Conservation (phyloP, 2,113 vertebrate genomes). For the Notarius lentiginosus region DNA sequence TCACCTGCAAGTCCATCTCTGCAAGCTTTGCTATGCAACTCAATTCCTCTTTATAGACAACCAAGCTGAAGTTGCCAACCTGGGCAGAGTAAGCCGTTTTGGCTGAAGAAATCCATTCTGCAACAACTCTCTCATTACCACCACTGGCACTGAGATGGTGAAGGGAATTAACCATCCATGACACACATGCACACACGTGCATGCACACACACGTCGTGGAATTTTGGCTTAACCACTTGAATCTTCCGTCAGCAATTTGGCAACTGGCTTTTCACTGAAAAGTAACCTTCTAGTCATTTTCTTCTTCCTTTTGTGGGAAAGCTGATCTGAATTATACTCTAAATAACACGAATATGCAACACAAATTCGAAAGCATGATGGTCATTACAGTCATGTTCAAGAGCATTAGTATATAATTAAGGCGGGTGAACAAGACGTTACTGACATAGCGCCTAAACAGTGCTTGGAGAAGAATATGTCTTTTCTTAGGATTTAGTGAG, state of each 20-base stretch:
- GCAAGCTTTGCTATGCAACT: slow-evolving; percentile 38
- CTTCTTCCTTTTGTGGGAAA: background rate
- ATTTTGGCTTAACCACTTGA: slow-evolving; percentile 41
- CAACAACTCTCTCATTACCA: slow-evolving; percentile 38
- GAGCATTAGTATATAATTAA: slow-evolving; percentile 41
- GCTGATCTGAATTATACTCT: slow-evolving; percentile 8
- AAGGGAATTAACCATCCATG: slow-evolving; percentile 38
- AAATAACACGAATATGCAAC: slow-evolving; percentile 10
- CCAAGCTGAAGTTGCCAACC: slow-evolving; percentile 33
- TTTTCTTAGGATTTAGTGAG: slow-evolving; percentile 36
- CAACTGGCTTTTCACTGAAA: background rate
- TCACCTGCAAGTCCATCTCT: slow-evolving; percentile 22
- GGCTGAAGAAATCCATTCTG: slow-evolving; percentile 37
- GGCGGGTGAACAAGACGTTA: slow-evolving; percentile 14
- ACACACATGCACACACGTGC: background rate
- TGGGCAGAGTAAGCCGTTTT: slow-evolving; percentile 40
- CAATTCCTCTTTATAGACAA: slow-evolving; percentile 44
- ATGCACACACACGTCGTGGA: background rate
- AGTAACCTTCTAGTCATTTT: slow-evolving; percentile 3
- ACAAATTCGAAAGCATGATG: background rate
- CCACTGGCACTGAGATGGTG: slow-evolving; percentile 30
- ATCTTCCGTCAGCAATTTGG: slow-evolving; percentile 31
- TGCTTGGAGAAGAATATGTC: slow-evolving; percentile 23
- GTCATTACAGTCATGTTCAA: slow-evolving; percentile 5
- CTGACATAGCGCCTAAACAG: slow-evolving; percentile 13